Evolutionary conservation across 1,140 invertebrate species (phyloP), one percentile per base, ranked within the genome.

Genomic region (Lerema accius): DNA sequence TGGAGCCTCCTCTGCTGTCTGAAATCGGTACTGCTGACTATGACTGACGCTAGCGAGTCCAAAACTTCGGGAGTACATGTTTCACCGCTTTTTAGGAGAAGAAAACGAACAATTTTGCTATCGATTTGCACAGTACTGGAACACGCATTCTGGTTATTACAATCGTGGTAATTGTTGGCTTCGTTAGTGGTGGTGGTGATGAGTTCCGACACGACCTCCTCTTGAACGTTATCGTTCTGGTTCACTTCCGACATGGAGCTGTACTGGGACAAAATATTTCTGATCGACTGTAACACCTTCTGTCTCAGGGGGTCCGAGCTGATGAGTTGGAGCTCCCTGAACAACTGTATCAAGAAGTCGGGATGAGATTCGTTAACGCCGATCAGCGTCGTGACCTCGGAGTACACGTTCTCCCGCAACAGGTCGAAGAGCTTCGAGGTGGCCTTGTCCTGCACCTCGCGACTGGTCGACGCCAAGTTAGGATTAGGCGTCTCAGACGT

Each of bases 301-400:
- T 94, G 92, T 17, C 94, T 80, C 17, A 94, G 78, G n/a, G 93
- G 90, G 73, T 95, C 94, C 3, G 94, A 94, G 66, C 93, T 94
- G 19, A 95, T 92, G 26, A 92, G 78, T 68, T 94, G 94, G 32
- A 95, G 82, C 77, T 95, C 94, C 65, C 92, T 89, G 55, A 95
- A 93, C 53, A 95, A 80, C 69, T 94, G 94, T 45, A 95, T 92
- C 11, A 95, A 80, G 74, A 94, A 94, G 69, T 95, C 93, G 0
- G 94, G 94, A 61, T 94, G 90, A 43, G 90, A 93, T 80, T 94
- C 94, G 79, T 95, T 95, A 0, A 93, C 94, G 0, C 93, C 92
- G 19, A 96, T 94, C 9, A 95, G 84, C 1, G 94, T 93, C n/a
- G 93, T 93, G 0, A 96, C 92, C 75, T 95, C 93, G 9, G 95